Evolutionary conservation across 2,113 vertebrate genomes (phyloP).

Genomic region (Acrocephalus kingi): DNA sequence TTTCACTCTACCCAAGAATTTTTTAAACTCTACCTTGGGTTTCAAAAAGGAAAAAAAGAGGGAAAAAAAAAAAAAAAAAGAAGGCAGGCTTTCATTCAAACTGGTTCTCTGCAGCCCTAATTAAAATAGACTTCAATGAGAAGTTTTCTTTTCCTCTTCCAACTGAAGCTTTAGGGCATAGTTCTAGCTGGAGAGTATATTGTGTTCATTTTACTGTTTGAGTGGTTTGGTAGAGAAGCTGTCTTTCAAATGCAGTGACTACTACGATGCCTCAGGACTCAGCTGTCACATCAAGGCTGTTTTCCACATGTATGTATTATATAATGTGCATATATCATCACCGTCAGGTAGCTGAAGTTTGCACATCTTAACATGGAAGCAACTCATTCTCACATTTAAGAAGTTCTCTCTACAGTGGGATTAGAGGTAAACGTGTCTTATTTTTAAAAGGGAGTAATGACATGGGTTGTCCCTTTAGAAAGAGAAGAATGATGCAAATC

Average conservation of each 20-base stretch:
- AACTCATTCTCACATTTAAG: constrained; percentile 29
- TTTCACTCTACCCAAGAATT: constrained; percentile 45
- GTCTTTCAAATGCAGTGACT: constrained; percentile 68
- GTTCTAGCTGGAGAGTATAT: constrained; percentile 70
- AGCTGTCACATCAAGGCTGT: constrained; percentile 74
- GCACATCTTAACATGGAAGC: constrained; percentile 28
- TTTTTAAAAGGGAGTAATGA: neutral
- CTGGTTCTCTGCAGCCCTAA: constrained; percentile 72
- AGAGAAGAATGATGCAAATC: constrained; percentile 13
- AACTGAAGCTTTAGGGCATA: constrained; percentile 71
- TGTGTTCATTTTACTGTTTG: constrained; percentile 75
- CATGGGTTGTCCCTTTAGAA: constrained; percentile 21
- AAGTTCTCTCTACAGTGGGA: neutral
- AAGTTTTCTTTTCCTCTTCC: constrained; percentile 70
- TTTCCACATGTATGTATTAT: constrained; percentile 46
- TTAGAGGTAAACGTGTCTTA: neutral
- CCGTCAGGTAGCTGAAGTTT: constrained; percentile 54
- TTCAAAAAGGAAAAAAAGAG: neutral
- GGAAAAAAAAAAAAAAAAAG: neutral
- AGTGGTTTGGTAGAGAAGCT: constrained; percentile 69
- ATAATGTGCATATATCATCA: constrained; percentile 37
- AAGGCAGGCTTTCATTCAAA: constrained; percentile 19
- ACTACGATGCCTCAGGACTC: constrained; percentile 60
- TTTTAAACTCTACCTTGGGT: constrained; percentile 42
- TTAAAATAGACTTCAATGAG: constrained; percentile 75